Evolutionary conservation across 1,140 invertebrate species (phyloP).

Genomic region (Caerostris darwini): DNA sequence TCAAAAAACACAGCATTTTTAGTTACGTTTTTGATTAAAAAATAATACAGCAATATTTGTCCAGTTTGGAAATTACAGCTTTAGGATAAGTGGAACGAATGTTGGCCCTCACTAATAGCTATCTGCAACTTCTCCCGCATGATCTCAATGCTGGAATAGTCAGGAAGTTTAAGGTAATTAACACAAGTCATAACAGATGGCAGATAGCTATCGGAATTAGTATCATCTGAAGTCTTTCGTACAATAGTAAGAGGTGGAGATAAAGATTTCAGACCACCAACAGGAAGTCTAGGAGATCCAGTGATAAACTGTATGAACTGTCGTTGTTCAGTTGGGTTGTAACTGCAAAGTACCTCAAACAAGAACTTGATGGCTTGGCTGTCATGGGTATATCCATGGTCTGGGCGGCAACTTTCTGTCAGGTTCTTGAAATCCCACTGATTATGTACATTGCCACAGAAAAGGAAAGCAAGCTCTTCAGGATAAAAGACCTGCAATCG

Average conservation of each 20-base stretch:
- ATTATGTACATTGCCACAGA: conserved; percentile 86
- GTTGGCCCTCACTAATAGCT: conserved; percentile 96
- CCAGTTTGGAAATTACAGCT: conserved; percentile 6
- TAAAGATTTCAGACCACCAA: conserved; percentile 97
- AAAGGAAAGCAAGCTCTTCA: conserved; percentile 88
- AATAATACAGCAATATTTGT: conserved; percentile 29
- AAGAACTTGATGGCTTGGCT: conserved; percentile 96
- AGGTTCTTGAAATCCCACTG: conserved; percentile 94
- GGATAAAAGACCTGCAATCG: conserved; percentile 72
- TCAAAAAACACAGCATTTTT: conserved; percentile 25
- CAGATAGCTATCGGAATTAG: conserved; percentile 96
- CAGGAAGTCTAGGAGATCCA: conserved; percentile 97
- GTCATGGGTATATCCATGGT: conserved; percentile 98
- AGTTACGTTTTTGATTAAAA: conserved; percentile 47
- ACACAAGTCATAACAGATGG: conserved; percentile 99
- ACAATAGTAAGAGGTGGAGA: conserved; percentile 98
- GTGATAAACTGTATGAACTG: conserved; percentile 99
- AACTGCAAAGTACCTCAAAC: conserved; percentile 95
- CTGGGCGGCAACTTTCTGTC: conserved; percentile 95
- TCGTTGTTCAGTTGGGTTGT: conserved; percentile 93
- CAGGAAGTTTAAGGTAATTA: conserved; percentile 99
- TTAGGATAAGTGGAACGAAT: conserved; percentile 98
- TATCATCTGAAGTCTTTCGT: conserved; percentile 94
- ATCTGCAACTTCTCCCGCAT: conserved; percentile 95
- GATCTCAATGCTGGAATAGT: conserved; percentile 95